Evolutionary conservation across 2,888 invertebrate genomes (phyloP), one percentile per base, ranked within the genome.

Genomic region (Melieria crassipennis): DNA sequence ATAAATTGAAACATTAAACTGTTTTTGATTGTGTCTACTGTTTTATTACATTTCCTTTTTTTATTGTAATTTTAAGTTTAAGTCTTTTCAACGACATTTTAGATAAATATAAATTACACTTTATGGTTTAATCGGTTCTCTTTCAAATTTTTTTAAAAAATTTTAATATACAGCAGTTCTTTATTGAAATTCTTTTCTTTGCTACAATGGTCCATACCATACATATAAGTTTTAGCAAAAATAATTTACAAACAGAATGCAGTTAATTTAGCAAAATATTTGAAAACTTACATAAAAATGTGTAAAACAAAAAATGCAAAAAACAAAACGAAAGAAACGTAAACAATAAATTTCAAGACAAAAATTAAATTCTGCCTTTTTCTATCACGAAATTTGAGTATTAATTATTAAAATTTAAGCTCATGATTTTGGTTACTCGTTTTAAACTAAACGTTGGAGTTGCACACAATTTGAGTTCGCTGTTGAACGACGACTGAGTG

Each of bases 371-470:
- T 79, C 76, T 82, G 81, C 76, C 79, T 78, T 80, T 81, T 80
- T 79, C 81, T 85, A 85, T 85, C 86, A 85, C 85, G 85, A 85
- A 82, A 84, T 79, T 84, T 85, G 86, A 85, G 85, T 85, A 85
- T 85, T 74, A 77, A 78, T 75, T 76, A 80, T 71, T 71, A 77
- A 56, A 71, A 48, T 64, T 60, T 74, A 61, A 69, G 68, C 62
- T 69, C 62, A 62, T 45, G 7, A 60, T 68, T 30, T 16, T 52
- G 13, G 46, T 46, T 50, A 45, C 13, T 50, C n/a, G 43, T 11
- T 65, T 11, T 69, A 47, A 69, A 67, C 65, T 65, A 63, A 65
- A 65, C 50, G 16, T 60, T 57, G 64, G n/a, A 43, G 55, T 11
- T 47, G 57, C 69, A 63, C 69, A 69, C 69, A 63, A 47, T 16